Evolutionary conservation across 1,140 invertebrate species (phyloP).

Genomic region (Theocolax elegans): DNA sequence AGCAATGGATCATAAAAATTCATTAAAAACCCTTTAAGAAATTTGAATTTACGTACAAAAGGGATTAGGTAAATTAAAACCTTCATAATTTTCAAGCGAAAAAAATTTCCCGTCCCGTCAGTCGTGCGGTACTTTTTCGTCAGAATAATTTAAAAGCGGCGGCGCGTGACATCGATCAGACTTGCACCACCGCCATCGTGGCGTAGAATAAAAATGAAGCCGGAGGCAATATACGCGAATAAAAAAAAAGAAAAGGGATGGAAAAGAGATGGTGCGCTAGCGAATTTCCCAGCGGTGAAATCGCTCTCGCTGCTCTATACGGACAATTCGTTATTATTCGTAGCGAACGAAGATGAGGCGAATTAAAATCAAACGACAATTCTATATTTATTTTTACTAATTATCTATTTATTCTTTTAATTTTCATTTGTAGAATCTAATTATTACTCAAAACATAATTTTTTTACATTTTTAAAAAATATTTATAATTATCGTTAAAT

Average conservation of each 20-base stretch:
- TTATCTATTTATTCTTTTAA: too few species aligned
- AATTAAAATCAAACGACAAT: too few species aligned
- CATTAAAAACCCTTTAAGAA: too few species aligned
- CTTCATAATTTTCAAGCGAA: slow-evolving; percentile 5
- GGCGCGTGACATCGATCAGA: slow-evolving; percentile 24
- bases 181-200: neutral
- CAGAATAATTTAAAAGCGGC: slow-evolving; percentile 20
- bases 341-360: too few species aligned
- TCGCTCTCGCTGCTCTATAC: neutral
- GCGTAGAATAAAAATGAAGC: slow-evolving; percentile 7
- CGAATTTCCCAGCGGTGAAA: slow-evolving; percentile 27
- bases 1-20: neutral
- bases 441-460: too few species aligned
- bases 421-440: too few species aligned
- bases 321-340: neutral
- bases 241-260: neutral
- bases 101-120: slow-evolving; percentile 3
- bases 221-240: neutral
- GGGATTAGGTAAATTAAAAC: slow-evolving; percentile 27
- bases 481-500: too few species aligned
- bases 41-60: slow-evolving; percentile 14
- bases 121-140: neutral
- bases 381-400: too few species aligned
- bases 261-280: neutral
- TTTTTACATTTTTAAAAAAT: too few species aligned